These are phyloP conservation scores for Serinus canaria DNA, from an alignment of 2,113 vertebrate species.

Conservation along the genomic window DNA sequence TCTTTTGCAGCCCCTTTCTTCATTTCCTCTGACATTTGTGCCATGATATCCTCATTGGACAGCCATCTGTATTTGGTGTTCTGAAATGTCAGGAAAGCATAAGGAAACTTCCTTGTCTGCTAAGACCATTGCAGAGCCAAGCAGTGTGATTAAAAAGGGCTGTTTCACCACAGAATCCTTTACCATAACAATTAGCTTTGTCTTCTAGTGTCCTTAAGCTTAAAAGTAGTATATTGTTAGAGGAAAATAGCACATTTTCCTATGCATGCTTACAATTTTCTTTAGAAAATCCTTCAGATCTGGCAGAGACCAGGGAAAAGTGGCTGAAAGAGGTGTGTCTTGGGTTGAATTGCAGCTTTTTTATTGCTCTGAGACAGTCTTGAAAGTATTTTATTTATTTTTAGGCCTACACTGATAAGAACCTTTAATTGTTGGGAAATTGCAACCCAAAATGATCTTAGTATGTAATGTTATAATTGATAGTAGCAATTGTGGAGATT, in stretches of 20 bases:
- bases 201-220: neutral
- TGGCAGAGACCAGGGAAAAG: neutral
- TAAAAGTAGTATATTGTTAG: neutral
- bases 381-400: neutral
- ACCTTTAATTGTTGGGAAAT: neutral
- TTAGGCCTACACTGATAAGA: neutral
- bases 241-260: neutral
- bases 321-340: neutral
- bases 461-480: neutral
- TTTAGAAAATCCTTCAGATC: neutral
- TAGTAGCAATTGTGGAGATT: neutral
- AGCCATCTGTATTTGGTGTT: neutral
- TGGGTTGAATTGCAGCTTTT: neutral
- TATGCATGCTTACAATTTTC: fast-evolving
- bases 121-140: neutral
- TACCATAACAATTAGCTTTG: neutral
- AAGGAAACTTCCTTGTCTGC: neutral
- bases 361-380: neutral
- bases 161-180: neutral
- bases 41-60: neutral
- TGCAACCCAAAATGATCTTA: neutral
- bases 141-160: neutral
- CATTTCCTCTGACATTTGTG: neutral
- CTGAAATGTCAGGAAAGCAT: neutral
- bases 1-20: neutral